Evolutionary conservation across 2,888 invertebrate genomes (phyloP).

Genomic region (Himalopsyche kuldschensis): DNA sequence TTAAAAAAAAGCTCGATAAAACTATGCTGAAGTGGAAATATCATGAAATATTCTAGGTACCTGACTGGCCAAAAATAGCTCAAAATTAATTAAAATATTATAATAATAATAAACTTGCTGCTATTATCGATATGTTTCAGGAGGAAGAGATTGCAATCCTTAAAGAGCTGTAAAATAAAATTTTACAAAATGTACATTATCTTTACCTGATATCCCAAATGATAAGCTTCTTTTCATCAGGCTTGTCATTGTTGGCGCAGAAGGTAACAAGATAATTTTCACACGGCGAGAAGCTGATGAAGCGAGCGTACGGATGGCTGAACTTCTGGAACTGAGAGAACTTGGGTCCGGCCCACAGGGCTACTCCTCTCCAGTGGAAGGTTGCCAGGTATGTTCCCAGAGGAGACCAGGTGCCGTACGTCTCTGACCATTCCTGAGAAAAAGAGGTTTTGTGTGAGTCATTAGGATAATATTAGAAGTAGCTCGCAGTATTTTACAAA

Average conservation of each 20-base stretch:
- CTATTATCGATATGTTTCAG: too few relatives aligned
- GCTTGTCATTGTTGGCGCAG: constrained; percentile 75
- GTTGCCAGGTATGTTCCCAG: constrained; percentile 95
- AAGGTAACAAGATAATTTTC: constrained; percentile 96
- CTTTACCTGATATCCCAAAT: constrained; percentile 91
- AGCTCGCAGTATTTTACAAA: background rate
- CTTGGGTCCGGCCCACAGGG: constrained; percentile 94
- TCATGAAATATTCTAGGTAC: too few relatives aligned
- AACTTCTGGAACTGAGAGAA: constrained; percentile 92
- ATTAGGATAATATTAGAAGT: too few relatives aligned
- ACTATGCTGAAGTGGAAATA: too few relatives aligned
- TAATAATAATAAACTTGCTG: too few relatives aligned
- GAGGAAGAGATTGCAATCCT: too few relatives aligned
- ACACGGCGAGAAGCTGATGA: constrained; percentile 96
- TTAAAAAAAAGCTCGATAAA: too few relatives aligned
- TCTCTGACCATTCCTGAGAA: constrained; percentile 89
- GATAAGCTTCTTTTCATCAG: constrained; percentile 80
- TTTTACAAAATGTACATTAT: background rate
- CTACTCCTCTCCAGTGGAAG: constrained; percentile 93
- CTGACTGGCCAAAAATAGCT: too few relatives aligned
- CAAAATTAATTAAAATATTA: too few relatives aligned
- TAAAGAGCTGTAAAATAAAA: background rate
- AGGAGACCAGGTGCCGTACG: constrained; percentile 97
- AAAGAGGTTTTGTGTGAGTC: too few relatives aligned
- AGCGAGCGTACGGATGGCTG: constrained; percentile 86